Base-by-base conservation (phyloP, 2,113 vertebrate species). In the Chaenocephalus aceratus region DNA sequence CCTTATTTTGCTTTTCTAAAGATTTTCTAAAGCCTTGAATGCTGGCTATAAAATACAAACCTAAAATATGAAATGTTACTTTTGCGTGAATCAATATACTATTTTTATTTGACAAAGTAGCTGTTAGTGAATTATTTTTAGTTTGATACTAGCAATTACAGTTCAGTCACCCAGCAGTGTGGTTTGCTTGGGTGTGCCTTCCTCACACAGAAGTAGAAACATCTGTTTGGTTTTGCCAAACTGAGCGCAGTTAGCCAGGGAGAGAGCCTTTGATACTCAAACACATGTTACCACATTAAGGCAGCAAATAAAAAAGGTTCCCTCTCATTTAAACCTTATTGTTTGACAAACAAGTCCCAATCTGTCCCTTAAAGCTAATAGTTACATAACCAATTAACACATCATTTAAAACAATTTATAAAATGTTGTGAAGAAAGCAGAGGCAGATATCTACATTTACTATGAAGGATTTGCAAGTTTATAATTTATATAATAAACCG, bases 181-280 rank as follows among this genome's bases (percentile, higher is more conserved):
- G 87, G 92, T 91, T 90, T 83, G 85, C 81, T 74, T 80, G 94
- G 93, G 94, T 94, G 93, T 95, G 94, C 91, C 93, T 72, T 44
- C 77, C 70, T 82, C 60, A 87, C 83, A 65, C 86, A 84, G 63
- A 89, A 92, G 78, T 84, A 85, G 87, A 93, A 93, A 93, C 94
- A 94, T 94, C 91, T 95, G 95, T 92, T 93, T 88, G 82, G 75
- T 68, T 91, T 88, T 52, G 83, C 67, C 79, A 90, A 83, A 89
- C 80, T 66, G 12, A 30, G 77, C 79, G 61, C 72, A 78, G 79
- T 80, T 79, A 69, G 73, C 77, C 57, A 59, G 72, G 72, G 48
- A 88, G 60, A 60, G 44, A 80, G 82, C 46, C 18, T 86, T 89
- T 93, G 87, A 83, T 72, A 83, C 82, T 77, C 80, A 77, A 82